Percentiles rank a stretch among this genome's conserved stretches.
Evolutionary conservation across 2,113 vertebrate species (phyloP).

Genomic region (Sinocyclocheilus anophthalmus): DNA sequence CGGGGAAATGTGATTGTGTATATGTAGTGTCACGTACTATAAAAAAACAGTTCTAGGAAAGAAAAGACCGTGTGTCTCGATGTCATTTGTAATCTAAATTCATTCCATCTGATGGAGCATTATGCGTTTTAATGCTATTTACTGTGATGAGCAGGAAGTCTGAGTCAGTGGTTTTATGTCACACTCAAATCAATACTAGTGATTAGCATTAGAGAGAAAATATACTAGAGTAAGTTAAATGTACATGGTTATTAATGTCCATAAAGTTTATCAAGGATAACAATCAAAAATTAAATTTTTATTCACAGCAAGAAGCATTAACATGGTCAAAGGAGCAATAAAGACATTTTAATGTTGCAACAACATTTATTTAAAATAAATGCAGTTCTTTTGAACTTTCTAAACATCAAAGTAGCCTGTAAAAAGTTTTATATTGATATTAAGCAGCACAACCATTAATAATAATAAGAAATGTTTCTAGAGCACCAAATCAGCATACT

Average conservation of each 20-base stretch:
- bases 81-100: slow-evolving; percentile 34
- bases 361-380: neutral
- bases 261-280: slow-evolving; percentile 57
- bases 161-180: slow-evolving; percentile 14
- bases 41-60: slow-evolving; percentile 76
- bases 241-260: slow-evolving; percentile 62
- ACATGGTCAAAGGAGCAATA: neutral
- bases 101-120: neutral
- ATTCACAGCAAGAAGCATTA: neutral
- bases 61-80: slow-evolving; percentile 30
- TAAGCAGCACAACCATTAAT: neutral
- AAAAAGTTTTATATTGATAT: neutral
- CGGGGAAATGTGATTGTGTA: slow-evolving; percentile 73
- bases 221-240: slow-evolving; percentile 64
- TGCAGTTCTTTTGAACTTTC: neutral
- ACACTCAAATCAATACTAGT: slow-evolving; percentile 9
- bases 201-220: slow-evolving; percentile 26
- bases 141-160: slow-evolving; percentile 8
- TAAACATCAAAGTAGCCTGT: neutral
- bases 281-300: slow-evolving; percentile 4
- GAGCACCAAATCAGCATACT: neutral
- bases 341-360: neutral
- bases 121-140: neutral
- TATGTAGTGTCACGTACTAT: slow-evolving; percentile 78
- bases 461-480: neutral